Conservation (phyloP, 1,140 invertebrate genomes). For the Heliothis subflexa region DNA sequence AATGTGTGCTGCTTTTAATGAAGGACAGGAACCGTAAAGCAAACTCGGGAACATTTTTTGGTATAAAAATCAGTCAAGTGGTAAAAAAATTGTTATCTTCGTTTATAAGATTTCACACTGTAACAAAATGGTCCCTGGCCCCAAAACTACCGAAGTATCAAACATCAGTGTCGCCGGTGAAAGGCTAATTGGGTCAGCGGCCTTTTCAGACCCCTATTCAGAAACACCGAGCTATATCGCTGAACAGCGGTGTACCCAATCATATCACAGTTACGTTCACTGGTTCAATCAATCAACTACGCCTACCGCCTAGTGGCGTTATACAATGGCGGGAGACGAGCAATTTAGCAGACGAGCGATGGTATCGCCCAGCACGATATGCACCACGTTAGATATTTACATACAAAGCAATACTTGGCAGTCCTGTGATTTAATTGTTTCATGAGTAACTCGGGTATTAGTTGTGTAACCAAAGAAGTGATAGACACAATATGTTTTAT, state of each 20-base stretch:
- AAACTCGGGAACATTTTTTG: too few relatives aligned
- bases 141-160: constrained; percentile 3
- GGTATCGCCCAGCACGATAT: not conserved
- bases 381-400: not conserved
- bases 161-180: constrained; percentile 1
- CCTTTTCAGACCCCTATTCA: constrained; percentile 29
- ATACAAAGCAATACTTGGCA: not conserved
- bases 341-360: not conserved
- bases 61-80: too few relatives aligned
- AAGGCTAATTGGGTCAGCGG: constrained; percentile 39
- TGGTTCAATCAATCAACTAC: constrained; percentile 20
- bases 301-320: not conserved
- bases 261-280: constrained; percentile 30
- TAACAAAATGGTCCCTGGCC: not conserved
- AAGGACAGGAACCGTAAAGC: not conserved
- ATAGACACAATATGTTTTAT: too few relatives aligned
- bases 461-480: too few relatives aligned
- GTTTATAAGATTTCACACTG: not conserved
- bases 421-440: not conserved
- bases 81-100: not conserved
- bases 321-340: not conserved
- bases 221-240: not conserved
- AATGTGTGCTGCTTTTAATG: not conserved
- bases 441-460: too few relatives aligned
- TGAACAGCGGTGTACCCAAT: constrained; percentile 19